A percentile compares a stretch with the other conserved stretches of the same genome.
phyloP scores from a whole-genome alignment of 1,140 invertebrate species.

The Meteorus sp. region DNA sequence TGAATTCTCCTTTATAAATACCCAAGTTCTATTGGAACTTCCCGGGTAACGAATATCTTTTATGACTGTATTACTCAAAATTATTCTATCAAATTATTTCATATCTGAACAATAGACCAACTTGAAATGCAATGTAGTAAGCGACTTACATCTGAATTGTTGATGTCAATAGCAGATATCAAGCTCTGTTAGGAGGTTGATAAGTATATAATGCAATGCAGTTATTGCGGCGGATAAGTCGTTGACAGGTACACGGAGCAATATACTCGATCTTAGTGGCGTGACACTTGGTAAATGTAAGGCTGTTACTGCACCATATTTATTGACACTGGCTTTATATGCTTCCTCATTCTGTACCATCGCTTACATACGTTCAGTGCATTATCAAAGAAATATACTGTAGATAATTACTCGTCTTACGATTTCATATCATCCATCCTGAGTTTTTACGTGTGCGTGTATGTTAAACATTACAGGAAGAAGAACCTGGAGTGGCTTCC shows the following conservation, averaged over 20 bases:
- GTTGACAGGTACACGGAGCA: no score
- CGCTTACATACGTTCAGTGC: background rate
- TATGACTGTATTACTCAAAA: background rate
- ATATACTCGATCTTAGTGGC: no score
- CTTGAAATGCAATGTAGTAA: no score
- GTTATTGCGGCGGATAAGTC: no score
- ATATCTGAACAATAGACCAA: background rate
- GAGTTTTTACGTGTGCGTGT: background rate
- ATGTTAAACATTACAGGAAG: slow-evolving; percentile 1
- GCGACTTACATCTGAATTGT: no score
- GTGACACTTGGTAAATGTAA: no score
- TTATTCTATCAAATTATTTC: background rate
- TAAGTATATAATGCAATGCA: no score
- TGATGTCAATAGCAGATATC: no score
- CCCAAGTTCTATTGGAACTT: no score
- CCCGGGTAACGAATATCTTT: background rate
- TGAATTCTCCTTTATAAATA: no score
- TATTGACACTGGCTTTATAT: background rate
- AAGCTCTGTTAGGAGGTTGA: no score
- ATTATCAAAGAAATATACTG: background rate
- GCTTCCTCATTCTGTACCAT: slow-evolving; percentile 17
- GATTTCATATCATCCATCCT: background rate
- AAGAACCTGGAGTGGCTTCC: background rate
- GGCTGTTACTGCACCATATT: background rate
- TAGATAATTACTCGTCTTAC: slow-evolving; percentile 13